Conservation (phyloP, 2,888 invertebrate species). For the Slavum lentiscoides region DNA sequence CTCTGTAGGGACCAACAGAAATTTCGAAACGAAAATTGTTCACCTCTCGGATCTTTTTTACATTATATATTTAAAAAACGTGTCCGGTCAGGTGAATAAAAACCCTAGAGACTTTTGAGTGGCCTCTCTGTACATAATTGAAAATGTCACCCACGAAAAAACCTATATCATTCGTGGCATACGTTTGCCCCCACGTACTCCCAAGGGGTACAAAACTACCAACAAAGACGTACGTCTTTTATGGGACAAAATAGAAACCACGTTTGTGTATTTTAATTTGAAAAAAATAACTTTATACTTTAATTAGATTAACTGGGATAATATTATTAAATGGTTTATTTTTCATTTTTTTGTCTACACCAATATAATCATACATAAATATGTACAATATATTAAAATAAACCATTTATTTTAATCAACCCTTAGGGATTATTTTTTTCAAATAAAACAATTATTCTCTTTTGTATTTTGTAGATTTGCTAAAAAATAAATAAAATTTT, state of each 20-base stretch:
- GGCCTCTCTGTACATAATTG: constrained; percentile 34
- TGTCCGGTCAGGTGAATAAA: constrained; percentile 33
- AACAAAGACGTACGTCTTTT: constrained; percentile 7
- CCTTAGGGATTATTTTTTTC: too few species aligned
- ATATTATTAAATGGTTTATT: neutral
- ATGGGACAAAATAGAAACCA: neutral
- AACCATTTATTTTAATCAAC: too few species aligned
- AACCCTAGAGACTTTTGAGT: constrained; percentile 36
- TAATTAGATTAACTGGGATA: neutral
- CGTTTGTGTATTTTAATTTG: neutral
- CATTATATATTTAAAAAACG: constrained; percentile 31
- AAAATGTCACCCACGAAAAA: constrained; percentile 38
- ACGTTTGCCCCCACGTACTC: neutral
- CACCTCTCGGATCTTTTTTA: constrained; percentile 6
- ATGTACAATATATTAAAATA: too few species aligned
- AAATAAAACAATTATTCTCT: too few species aligned
- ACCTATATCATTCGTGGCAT: constrained; percentile 37
- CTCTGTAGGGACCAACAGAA: neutral
- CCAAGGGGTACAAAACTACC: neutral
- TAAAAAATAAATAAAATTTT: too few species aligned
- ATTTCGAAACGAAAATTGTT: constrained; percentile 32
- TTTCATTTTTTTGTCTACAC: too few species aligned
- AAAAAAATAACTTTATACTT: neutral
- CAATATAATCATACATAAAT: too few species aligned
- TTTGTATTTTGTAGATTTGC: too few species aligned